phyloP scores from a whole-genome alignment of 2,113 vertebrate genomes.

The Pterocles burchelli region DNA sequence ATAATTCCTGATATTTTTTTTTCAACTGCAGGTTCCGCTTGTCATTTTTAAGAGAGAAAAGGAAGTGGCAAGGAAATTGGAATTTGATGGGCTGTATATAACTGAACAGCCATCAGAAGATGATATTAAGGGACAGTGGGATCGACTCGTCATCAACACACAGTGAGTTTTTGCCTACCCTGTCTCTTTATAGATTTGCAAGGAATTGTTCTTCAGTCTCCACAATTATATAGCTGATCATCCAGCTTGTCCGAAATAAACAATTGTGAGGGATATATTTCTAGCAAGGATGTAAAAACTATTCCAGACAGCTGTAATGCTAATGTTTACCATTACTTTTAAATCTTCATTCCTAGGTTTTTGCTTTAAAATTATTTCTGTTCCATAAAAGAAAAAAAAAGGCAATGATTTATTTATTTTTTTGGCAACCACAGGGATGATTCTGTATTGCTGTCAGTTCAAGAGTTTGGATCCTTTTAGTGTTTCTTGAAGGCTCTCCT shows the following conservation, averaged over 20 bases:
- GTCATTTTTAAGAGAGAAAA: conserved; percentile 98
- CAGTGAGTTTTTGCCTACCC: conserved; percentile 83
- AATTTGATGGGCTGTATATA: conserved; percentile 96
- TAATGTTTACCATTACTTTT: not conserved
- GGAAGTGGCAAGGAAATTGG: conserved; percentile 94
- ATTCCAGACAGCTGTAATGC: not conserved
- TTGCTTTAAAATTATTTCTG: not conserved
- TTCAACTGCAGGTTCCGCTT: conserved; percentile 84
- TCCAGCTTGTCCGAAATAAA: not conserved
- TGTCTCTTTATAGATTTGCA: not conserved
- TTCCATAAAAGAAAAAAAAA: not conserved
- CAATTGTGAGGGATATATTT: not conserved
- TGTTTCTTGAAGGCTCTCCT: not conserved
- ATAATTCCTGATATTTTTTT: not conserved
- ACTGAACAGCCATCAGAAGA: conserved; percentile 97
- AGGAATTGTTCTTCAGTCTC: not conserved
- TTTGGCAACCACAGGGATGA: not conserved
- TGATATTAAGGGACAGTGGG: conserved; percentile 98
- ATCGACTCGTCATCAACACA: conserved; percentile 95
- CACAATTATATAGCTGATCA: not conserved
- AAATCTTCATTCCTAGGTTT: not conserved
- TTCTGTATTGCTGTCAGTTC: not conserved
- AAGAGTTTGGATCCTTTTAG: not conserved
- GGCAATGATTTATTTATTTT: not conserved
- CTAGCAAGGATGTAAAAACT: not conserved